phyloP scores from a whole-genome alignment of 2,113 vertebrate species.

The Lamprologus speciosus region DNA sequence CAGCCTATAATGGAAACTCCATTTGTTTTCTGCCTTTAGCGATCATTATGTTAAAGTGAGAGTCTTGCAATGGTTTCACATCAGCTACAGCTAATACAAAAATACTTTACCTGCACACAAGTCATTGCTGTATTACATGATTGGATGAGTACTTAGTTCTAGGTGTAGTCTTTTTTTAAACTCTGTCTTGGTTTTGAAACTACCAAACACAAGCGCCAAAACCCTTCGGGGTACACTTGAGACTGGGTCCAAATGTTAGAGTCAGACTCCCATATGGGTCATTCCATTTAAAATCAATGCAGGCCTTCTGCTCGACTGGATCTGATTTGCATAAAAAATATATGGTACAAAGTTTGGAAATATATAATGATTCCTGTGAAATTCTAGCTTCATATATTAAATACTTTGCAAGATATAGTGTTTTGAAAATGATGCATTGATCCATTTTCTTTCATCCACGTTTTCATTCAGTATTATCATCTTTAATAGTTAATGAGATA shows the following conservation, averaged over 20 bases:
- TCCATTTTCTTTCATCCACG: neutral
- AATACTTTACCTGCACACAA: neutral
- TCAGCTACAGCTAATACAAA: neutral
- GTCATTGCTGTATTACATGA: neutral
- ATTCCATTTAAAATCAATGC: neutral
- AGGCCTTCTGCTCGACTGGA: neutral
- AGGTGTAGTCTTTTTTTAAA: neutral
- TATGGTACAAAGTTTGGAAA: neutral
- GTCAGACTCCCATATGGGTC: neutral
- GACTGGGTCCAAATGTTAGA: neutral
- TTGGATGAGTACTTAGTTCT: neutral
- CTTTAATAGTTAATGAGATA: neutral
- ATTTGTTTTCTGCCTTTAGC: neutral
- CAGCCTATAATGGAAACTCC: neutral
- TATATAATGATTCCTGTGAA: neutral
- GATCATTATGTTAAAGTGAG: neutral
- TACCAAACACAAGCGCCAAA: neutral
- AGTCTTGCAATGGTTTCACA: neutral
- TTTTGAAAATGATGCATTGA: neutral
- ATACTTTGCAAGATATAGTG: neutral
- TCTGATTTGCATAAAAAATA: neutral
- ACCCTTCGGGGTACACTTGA: neutral
- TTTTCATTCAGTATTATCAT: neutral
- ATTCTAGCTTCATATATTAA: neutral
- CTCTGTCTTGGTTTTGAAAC: neutral